Evolutionary conservation across 2,888 invertebrate species (phyloP), one percentile per base, ranked within the genome.

Genomic region (Bellardia bayeri): DNA sequence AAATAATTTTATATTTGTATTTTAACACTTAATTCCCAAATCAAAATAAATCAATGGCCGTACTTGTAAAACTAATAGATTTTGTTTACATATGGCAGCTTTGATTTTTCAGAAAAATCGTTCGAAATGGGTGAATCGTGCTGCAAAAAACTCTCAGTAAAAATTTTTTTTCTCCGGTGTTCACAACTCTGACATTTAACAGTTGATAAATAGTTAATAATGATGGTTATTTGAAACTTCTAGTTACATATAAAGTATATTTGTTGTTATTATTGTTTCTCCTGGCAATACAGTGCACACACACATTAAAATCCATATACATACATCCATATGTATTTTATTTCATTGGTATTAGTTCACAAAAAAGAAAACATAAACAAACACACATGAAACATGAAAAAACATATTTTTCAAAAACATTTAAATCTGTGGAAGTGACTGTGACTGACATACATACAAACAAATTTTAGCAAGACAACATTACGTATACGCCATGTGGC

Each of bases 161-260:
- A n/a, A n/a, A n/a, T n/a, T n/a, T n/a, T n/a, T n/a, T n/a, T n/a
- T n/a, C n/a, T n/a, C n/a, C n/a, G n/a, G 3, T 71, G 7, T 56
- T 40, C 33, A 37, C 61, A 75, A n/a, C 33, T 61, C 61, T 61
- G 74, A 42, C 7, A n/a, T 45, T 61, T 45, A 61, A n/a, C 74
- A 61, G 33, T 45, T 61, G 61, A 75, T 61, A 61, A 75, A 75
- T 49, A 61, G 61, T 75, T 49, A 75, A 61, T 63, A 75, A 61
- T 49, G 42, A 49, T 16, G 72, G n/a, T 45, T 49, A 75, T 61
- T 61, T 49, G 30, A 33, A 61, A 49, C 74, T 61, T 45, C 16
- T 75, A 23, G 23, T 23, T 23, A 23, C 23, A 23, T 61, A 61
- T 45, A n/a, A 61, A 58, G 30, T 61, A 42, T 45, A 64, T 42